These are phyloP conservation scores for Nyctibius grandis DNA, from an alignment of 2,797 vertebrate genomes.

Conservation along the genomic window DNA sequence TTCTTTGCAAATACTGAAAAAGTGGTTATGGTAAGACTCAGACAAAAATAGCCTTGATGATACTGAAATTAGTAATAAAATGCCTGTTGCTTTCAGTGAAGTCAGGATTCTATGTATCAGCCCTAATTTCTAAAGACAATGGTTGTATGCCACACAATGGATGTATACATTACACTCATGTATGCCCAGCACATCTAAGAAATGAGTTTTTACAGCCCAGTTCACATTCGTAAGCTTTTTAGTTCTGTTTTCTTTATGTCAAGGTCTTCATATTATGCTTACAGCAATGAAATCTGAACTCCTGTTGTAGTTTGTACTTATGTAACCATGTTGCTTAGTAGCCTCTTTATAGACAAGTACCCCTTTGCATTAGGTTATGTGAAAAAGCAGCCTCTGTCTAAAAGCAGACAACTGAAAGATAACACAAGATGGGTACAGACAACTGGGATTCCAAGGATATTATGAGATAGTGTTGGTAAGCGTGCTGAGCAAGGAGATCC, in stretches of 20 bases:
- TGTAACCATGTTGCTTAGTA: background rate
- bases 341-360: background rate
- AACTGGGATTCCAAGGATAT: background rate
- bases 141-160: background rate
- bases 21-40: background rate
- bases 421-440: background rate
- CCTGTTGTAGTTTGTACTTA: background rate
- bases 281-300: background rate
- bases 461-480: background rate
- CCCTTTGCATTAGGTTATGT: background rate
- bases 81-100: background rate
- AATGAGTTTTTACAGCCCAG: background rate
- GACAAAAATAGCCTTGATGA: background rate
- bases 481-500: background rate
- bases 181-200: background rate
- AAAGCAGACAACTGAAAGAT: background rate
- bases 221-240: background rate
- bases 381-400: background rate
- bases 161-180: background rate
- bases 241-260: background rate
- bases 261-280: background rate
- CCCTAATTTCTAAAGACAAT: background rate
- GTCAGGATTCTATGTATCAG: background rate
- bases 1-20: background rate
- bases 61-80: background rate